A percentile compares a stretch with the other conserved stretches of the same genome.
Conservation (phyloP, 1,140 invertebrate genomes). For the Lamellibrachia luymesi region DNA sequence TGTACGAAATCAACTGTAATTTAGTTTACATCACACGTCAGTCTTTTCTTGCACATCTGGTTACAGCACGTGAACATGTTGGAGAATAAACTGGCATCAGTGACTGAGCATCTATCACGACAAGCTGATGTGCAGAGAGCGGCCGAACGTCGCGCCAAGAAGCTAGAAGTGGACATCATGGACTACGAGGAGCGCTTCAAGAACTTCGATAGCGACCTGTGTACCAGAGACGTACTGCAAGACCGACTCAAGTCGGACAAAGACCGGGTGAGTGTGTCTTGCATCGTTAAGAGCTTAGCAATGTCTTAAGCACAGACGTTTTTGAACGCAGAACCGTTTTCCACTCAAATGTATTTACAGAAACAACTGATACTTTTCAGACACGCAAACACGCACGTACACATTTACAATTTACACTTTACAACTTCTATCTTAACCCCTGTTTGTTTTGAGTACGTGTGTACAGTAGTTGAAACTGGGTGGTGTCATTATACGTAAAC, state of each 20-base stretch:
- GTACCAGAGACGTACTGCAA: slow-evolving; percentile 50
- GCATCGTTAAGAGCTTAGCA: not conserved
- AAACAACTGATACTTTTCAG: no score
- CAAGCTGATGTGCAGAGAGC: slow-evolving; percentile 46
- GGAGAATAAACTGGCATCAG: slow-evolving; percentile 46
- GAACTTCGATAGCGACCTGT: slow-evolving; percentile 49
- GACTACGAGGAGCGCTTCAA: slow-evolving; percentile 46
- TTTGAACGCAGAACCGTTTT: no score
- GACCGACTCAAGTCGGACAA: slow-evolving; percentile 53
- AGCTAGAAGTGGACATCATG: slow-evolving; percentile 40
- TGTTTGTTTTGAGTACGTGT: no score
- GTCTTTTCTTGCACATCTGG: not conserved
- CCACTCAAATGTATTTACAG: no score
- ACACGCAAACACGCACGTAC: no score
- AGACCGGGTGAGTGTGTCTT: slow-evolving; percentile 43
- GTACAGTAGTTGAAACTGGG: no score
- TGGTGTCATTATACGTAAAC: no score
- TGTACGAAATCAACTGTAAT: not conserved
- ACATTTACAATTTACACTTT: no score
- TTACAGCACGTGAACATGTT: slow-evolving; percentile 43
- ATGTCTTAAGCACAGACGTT: not conserved
- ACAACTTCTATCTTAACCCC: no score
- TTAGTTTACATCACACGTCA: not conserved
- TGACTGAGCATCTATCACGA: slow-evolving; percentile 50
- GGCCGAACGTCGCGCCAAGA: slow-evolving; percentile 39